Evolutionary conservation across 2,797 vertebrate species (phyloP), one percentile per base, ranked within the genome.

Genomic region (Parauchenoglanis ngamensis): DNA sequence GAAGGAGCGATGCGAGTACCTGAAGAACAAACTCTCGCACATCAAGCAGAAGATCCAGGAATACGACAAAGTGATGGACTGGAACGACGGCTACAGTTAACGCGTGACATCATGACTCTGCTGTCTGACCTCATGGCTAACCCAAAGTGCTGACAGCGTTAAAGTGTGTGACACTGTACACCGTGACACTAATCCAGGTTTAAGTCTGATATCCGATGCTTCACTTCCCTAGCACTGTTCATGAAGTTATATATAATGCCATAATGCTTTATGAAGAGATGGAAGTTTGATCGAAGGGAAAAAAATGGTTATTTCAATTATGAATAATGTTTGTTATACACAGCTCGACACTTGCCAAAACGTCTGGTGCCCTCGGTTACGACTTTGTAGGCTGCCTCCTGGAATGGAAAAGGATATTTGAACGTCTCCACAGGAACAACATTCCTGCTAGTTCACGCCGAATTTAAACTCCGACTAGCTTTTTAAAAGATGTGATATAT

Each of bases 1-100:
- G 91, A 97, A 96, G 87, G 98, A 99, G 6, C 94, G 98, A n/a
- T 99, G 98, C 92, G 98, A 99, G 90, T 99, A 99, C 90, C 94
- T 99, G 11, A 99, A 99, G 93, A 99, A 93, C 92, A 99, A 99
- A 91, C 97, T 99, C 73, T 97, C 98, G 52, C 98, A 99, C 91
- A 99, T 99, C 94, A 99, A 99, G 90, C 96, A 97, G 92, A 97
- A 95, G 93, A 99, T 99, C 92, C 97, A 98, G 82, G 97, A 99
- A 91, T 99, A 98, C 89, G 97, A 97, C 92, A 97, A 97, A 93
- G 90, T 95, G 82, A 94, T 94, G 92, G 96, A 95, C 57, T 97
- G 95, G 96, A 95, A 95, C 15, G 85, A 94, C 11, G 90, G 88
- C 40, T 95, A 75, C 91, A 95, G 90, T 88, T 93, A 91, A 52